Evolutionary conservation across 2,888 invertebrate genomes (phyloP).

Genomic region (Sepiola atlantica): DNA sequence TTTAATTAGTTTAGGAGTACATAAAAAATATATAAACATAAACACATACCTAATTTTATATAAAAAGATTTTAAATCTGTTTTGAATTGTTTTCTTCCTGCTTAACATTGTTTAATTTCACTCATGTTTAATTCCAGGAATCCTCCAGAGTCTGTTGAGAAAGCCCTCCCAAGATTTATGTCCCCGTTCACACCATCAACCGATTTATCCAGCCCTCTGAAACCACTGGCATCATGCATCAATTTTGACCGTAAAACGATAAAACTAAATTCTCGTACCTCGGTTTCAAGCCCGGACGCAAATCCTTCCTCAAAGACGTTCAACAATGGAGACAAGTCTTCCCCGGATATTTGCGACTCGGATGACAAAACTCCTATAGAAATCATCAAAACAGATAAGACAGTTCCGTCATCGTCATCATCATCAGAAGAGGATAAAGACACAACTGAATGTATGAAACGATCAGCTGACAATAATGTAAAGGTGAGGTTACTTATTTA

Average conservation of each 20-base stretch:
- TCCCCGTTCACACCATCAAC: conserved; percentile 53
- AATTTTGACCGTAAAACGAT: conserved; percentile 65
- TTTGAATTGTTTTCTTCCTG: no score
- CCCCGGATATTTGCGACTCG: neutral
- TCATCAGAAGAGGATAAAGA: neutral
- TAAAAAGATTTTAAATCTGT: no score
- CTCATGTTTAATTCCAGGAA: neutral
- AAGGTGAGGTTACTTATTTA: neutral
- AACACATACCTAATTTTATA: no score
- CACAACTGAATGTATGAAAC: neutral
- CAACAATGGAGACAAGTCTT: neutral
- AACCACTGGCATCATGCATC: conserved; percentile 67
- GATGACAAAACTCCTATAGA: neutral
- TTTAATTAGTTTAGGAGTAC: no score
- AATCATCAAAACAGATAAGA: neutral
- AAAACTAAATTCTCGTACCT: conserved; percentile 56
- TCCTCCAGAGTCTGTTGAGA: neutral
- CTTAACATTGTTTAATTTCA: no score
- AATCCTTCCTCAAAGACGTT: neutral
- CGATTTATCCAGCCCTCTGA: conserved; percentile 55
- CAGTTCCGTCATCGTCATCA: neutral
- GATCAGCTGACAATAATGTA: neutral
- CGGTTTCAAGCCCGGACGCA: neutral
- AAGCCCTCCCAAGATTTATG: conserved; percentile 50
- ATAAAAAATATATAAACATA: no score